phyloP scores from a whole-genome alignment of 2,113 vertebrate species.

The Nothobranchius kuhntae region DNA sequence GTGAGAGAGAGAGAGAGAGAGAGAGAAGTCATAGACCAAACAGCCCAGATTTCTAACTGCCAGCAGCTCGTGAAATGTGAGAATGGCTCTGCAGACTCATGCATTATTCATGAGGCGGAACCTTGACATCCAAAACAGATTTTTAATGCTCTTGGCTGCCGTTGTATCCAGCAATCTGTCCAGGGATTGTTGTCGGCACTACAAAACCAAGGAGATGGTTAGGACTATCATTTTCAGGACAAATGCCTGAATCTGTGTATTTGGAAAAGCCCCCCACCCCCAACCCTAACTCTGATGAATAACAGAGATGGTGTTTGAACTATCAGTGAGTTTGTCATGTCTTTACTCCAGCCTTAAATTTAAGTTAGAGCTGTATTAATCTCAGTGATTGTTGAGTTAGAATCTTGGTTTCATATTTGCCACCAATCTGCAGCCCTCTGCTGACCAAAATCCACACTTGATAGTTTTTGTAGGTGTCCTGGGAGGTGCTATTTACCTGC shows the following conservation, averaged over 20 bases:
- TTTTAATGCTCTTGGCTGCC: conserved; percentile 27
- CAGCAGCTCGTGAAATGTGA: conserved; percentile 42
- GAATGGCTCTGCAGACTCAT: conserved; percentile 49
- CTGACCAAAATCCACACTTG: too few species aligned
- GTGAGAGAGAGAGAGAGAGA: too few species aligned
- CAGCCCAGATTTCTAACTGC: conserved; percentile 28
- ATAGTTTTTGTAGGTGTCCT: too few species aligned
- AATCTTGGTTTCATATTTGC: too few species aligned
- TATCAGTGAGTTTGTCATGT: too few species aligned
- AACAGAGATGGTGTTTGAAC: too few species aligned
- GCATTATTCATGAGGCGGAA: conserved; percentile 44
- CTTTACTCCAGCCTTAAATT: too few species aligned
- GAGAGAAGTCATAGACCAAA: conserved; percentile 38
- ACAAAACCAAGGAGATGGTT: conserved; percentile 6
- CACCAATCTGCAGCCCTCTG: too few species aligned
- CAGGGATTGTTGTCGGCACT: neutral
- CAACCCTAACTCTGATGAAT: neutral
- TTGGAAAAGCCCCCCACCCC: neutral
- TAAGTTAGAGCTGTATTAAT: too few species aligned
- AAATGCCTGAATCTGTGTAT: neutral
- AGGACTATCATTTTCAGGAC: neutral
- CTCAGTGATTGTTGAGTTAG: too few species aligned
- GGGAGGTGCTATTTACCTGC: too few species aligned
- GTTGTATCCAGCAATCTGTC: conserved; percentile 15
- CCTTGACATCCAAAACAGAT: conserved; percentile 42